A percentile compares a stretch with the other conserved stretches of the same genome.
Evolutionary conservation across 2,797 vertebrate species (phyloP).

Genomic region (Gymnoscopelus microlampas): DNA sequence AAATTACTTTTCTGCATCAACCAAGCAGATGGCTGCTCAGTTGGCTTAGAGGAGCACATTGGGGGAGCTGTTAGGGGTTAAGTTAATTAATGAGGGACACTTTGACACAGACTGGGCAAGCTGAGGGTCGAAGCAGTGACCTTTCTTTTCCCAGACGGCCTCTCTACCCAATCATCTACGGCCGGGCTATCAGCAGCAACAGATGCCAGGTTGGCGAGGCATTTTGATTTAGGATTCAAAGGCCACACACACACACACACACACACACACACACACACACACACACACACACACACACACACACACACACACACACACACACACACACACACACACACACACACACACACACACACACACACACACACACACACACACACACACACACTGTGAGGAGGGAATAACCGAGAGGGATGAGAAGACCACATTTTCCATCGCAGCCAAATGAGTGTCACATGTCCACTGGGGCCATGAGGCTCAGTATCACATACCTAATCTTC

Average conservation of each 20-base stretch:
- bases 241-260: conserved; percentile 15
- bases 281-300: background rate
- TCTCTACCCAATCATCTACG: too few species aligned
- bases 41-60: too few species aligned
- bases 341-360: conserved; percentile 43
- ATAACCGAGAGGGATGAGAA: conserved; percentile 29
- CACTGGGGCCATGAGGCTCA: conserved; percentile 60
- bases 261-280: conserved; percentile 39
- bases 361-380: background rate
- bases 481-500: conserved; percentile 64
- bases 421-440: conserved; percentile 37
- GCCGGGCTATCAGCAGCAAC: background rate
- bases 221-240: too few species aligned
- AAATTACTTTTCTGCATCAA: too few species aligned
- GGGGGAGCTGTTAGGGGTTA: too few species aligned
- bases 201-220: background rate
- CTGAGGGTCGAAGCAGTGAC: too few species aligned
- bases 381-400: background rate
- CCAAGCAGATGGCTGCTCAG: too few species aligned
- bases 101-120: too few species aligned
- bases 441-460: conserved; percentile 72
- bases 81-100: too few species aligned
- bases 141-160: too few species aligned
- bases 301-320: conserved; percentile 20
- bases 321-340: background rate